Evolutionary conservation across 1,140 invertebrate genomes (phyloP), one percentile per base, ranked within the genome.

Genomic region (Drosophila serrata): DNA sequence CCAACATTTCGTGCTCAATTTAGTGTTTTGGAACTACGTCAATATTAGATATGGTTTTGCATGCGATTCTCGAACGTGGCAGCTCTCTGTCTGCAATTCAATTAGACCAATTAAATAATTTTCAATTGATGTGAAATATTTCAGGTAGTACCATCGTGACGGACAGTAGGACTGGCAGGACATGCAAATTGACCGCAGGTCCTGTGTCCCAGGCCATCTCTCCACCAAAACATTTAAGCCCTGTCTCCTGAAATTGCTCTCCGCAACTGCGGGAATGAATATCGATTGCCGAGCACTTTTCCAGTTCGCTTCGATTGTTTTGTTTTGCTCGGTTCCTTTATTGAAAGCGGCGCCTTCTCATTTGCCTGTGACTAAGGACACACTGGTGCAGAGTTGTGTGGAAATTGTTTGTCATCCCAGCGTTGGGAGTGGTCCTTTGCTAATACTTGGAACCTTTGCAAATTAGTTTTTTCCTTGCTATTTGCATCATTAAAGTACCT

Each of bases 51-150:
- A 60, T 43, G 29, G 56, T 48, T 46, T 67, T 35, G 49, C 73
- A 60, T 77, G 63, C 61, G 29, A 60, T 61, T 76, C 40, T 33
- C 37, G 22, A 75, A 58, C 62, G 46, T 65, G 22, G 61, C 59
- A 49, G 35, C 43, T 39, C 43, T 39, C 39, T 60, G 56, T 48
- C 69, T 77, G 75, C 62, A 77, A 77, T 68, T 77, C 63, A 79
- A 70, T 79, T 78, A 78, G 49, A 42, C 51, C 75, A 79, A 79
- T 79, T 79, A 78, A 79, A 79, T 79, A 59, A 35, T 64, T 68
- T 76, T 59, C 57, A 77, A 77, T 76, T 68, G 62, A 55, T 35
- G 53, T 35, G 56, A 45, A 58, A 35, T 58, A 24, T 15, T 58
- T 33, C 22, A 39, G 72, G n/a, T 37, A 37, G 13, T 48, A n/a